Percentiles rank a stretch among this genome's conserved stretches.
These are phyloP conservation scores for Hydrochoerus hydrochaeris DNA, from an alignment of 2,113 vertebrate species.

Conservation along the genomic window DNA sequence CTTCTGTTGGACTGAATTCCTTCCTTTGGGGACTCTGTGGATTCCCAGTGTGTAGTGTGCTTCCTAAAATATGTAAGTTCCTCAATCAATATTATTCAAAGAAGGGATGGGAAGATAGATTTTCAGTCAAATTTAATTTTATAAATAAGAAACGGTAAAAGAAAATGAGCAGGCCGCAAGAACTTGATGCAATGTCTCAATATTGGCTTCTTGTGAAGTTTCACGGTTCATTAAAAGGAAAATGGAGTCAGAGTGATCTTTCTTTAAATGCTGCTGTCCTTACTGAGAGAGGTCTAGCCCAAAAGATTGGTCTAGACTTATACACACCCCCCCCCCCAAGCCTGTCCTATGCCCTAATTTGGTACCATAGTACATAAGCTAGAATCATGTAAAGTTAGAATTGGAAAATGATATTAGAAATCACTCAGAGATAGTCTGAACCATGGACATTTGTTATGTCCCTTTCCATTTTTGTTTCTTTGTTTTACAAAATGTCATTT, in stretches of 20 bases:
- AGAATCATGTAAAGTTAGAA: conserved; percentile 20
- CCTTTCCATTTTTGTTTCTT: conserved; percentile 50
- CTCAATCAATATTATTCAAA: not conserved
- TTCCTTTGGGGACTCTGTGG: not conserved
- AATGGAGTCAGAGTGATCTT: not conserved
- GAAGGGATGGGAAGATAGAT: not conserved
- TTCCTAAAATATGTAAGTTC: not conserved
- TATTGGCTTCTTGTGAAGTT: conserved; percentile 24
- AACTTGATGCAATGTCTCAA: not conserved
- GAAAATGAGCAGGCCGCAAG: not conserved
- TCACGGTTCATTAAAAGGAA: conserved; percentile 54
- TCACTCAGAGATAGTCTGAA: conserved; percentile 6
- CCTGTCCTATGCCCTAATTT: not conserved
- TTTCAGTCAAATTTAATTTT: conserved; percentile 23
- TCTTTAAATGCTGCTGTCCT: not conserved
- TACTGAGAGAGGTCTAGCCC: not conserved
- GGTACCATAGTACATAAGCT: not conserved
- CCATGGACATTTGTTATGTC: not conserved
- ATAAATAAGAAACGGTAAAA: not conserved
- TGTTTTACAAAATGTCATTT: conserved; percentile 80
- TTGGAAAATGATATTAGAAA: not conserved
- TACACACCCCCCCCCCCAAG: not conserved
- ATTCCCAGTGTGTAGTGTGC: not conserved
- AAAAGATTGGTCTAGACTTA: not conserved
- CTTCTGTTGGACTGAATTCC: not conserved